Evolutionary conservation across 2,113 vertebrate species (phyloP), one percentile per base, ranked within the genome.

Genomic region (Vicugna pacos): DNA sequence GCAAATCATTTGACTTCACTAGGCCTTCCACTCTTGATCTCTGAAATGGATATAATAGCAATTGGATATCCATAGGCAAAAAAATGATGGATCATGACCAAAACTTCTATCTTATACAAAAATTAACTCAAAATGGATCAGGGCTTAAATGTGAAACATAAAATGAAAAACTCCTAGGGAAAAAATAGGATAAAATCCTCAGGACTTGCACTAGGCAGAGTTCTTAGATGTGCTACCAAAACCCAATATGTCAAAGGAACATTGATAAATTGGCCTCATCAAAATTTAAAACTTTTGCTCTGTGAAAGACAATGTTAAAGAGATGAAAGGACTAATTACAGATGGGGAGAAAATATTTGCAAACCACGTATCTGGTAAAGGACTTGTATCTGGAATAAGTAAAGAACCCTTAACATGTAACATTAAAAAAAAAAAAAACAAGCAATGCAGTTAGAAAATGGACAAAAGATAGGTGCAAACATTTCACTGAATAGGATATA

Each of bases 81-180:
- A 85, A 32, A 83, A 35, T 42, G 38, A 5, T 19, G 8, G 6
- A 17, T 42, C 19, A 46, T 64, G 30, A 73, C 6, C n/a, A 60
- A 77, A 94, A 65, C n/a, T 38, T 28, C 35, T 30, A 58, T 10
- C 11, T 38, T 48, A 26, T 69, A 46, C 4, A 73, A 79, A 85
- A 96, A 73, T 73, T 56, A 84, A 89, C 77, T 77, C 19, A 77
- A 77, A 93, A 83, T 30, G 42, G 28, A 69, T 92, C 17, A 79
- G 8, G 30, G 19, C 35, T 85, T 80, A 70, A 50, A 12, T 48
- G 26, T 58, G 54, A 70, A 97, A 50, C 15, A 72, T n/a, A 70
- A 64, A 91, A 81, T 8, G 82, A 76, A 80, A 48, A 79, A 87
- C 2, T 42, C 94, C 42, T 35, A n/a, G 28, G 8, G 42, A 88